phyloP scores from a whole-genome alignment of 37 sponge, comb jelly and placozoan species.

The Cliona cf. orientalis region DNA sequence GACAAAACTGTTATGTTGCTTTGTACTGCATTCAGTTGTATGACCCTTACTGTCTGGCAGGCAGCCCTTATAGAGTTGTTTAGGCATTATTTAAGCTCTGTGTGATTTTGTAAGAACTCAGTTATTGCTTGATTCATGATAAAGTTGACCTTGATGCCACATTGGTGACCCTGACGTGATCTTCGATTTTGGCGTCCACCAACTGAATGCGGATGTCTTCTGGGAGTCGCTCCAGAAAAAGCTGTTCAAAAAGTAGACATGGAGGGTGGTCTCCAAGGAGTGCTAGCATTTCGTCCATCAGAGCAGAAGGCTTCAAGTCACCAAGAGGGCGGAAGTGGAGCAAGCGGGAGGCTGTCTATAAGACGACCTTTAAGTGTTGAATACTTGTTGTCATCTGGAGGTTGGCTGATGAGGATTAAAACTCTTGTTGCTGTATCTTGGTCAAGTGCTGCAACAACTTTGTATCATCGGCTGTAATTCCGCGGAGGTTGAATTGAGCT shows the following conservation, averaged over 20 bases:
- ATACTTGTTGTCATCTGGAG: not conserved
- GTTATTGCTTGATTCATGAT: too few species aligned
- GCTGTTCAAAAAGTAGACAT: not conserved
- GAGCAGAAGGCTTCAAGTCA: not conserved
- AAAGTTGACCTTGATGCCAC: too few species aligned
- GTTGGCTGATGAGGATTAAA: not conserved
- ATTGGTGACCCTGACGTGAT: too few species aligned
- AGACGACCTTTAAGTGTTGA: not conserved
- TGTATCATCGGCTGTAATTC: not conserved
- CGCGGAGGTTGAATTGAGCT: not conserved
- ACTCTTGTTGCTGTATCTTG: not conserved
- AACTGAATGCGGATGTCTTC: not conserved
- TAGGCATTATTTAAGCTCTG: too few species aligned
- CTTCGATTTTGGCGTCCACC: not conserved
- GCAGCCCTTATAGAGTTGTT: too few species aligned
- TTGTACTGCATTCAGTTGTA: too few species aligned
- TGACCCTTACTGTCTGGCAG: too few species aligned
- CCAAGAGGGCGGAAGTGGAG: constrained; percentile 1
- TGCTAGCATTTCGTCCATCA: constrained; percentile 4
- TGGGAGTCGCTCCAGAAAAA: constrained; percentile 10
- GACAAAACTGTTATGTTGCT: too few species aligned
- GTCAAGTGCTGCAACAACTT: not conserved
- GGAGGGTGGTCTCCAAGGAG: not conserved
- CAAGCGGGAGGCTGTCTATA: not conserved
- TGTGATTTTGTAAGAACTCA: too few species aligned